Conservation (phyloP, 1,140 invertebrate genomes). For the Neotoxoptera formosana region DNA sequence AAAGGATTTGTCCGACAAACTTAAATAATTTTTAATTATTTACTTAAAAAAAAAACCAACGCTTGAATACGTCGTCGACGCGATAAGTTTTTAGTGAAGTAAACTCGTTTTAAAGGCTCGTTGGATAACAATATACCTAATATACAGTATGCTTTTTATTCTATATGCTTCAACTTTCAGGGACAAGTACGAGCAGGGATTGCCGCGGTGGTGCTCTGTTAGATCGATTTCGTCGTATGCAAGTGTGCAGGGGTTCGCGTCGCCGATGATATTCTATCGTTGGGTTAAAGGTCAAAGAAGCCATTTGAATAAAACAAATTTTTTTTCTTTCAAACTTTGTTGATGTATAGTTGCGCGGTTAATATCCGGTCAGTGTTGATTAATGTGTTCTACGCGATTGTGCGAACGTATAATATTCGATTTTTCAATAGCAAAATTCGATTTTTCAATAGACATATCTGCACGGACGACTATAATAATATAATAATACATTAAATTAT, state of each 20-base stretch:
- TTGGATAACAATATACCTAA: too few relatives aligned
- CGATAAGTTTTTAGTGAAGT: background rate
- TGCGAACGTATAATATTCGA: background rate
- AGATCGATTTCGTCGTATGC: conserved; percentile 35
- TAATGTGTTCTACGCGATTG: background rate
- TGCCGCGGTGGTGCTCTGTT: background rate
- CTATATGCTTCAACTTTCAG: background rate
- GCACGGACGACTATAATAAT: too few relatives aligned
- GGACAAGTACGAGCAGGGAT: background rate
- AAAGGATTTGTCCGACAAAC: background rate
- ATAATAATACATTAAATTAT: background rate
- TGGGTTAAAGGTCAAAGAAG: conserved; percentile 38
- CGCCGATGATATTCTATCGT: conserved; percentile 19
- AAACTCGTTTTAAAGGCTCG: background rate
- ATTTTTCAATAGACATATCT: background rate
- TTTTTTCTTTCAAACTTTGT: background rate
- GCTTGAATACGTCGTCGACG: background rate
- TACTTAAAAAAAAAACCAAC: background rate
- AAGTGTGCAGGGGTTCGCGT: background rate
- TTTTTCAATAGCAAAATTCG: background rate
- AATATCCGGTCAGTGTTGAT: background rate
- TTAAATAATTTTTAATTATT: background rate
- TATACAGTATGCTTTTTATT: too few relatives aligned
- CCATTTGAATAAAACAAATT: background rate
- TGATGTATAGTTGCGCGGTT: background rate